phyloP scores from a whole-genome alignment of 2,797 vertebrate species.

The Uromys caudimaculatus region DNA sequence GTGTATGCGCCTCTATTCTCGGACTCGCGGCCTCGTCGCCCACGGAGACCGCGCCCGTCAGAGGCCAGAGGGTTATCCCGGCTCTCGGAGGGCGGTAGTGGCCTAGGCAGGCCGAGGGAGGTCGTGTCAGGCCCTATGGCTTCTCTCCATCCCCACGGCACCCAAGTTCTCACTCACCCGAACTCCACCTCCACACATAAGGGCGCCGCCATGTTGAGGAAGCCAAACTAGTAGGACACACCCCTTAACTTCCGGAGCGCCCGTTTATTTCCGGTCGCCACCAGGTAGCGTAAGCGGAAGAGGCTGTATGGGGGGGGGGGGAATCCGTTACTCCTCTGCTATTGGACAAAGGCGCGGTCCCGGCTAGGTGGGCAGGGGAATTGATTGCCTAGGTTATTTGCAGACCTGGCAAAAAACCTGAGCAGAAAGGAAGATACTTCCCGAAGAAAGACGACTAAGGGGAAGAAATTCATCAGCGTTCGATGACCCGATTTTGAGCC shows the following conservation, averaged over 20 bases:
- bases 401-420: background rate
- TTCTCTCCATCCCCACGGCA: background rate
- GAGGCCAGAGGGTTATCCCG: background rate
- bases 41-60: conserved; percentile 28
- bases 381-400: background rate
- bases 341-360: background rate
- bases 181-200: conserved; percentile 94
- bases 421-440: background rate
- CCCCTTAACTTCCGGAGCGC: conserved; percentile 25
- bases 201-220: conserved; percentile 94
- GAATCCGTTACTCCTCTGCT: background rate
- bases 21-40: conserved; percentile 67
- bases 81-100: background rate
- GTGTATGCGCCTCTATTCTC: conserved; percentile 67
- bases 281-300: conserved; percentile 25
- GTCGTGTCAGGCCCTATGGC: background rate
- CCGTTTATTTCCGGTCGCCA: conserved; percentile 69
- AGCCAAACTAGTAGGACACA: conserved; percentile 47
- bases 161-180: conserved; percentile 89
- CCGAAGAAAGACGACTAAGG: background rate
- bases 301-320: background rate
- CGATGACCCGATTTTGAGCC: background rate
- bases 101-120: background rate
- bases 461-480: background rate
- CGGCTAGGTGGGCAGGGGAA: background rate